These are phyloP conservation scores for Calliphora vomitoria DNA, from an alignment of 2,888 invertebrate genomes.

Conservation along the genomic window DNA sequence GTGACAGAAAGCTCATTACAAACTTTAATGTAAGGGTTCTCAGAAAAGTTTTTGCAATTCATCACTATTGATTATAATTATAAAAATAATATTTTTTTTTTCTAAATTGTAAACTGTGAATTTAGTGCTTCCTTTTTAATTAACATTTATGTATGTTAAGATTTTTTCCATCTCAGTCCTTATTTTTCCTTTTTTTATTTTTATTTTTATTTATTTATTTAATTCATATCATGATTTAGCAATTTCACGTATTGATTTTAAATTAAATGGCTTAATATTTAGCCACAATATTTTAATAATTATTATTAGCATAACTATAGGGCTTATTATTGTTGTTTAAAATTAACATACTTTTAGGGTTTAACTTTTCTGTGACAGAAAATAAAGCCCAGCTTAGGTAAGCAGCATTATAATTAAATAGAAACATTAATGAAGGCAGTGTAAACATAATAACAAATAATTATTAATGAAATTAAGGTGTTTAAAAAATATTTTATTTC, in stretches of 20 bases:
- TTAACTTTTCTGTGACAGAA: background rate
- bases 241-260: slow-evolving; percentile 14
- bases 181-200: background rate
- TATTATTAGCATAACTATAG: slow-evolving; percentile 20
- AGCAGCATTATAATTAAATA: background rate
- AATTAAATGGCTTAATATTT: slow-evolving; percentile 37
- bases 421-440: background rate
- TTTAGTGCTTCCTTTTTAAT: too few relatives aligned
- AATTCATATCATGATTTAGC: background rate
- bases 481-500: background rate
- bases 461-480: too few relatives aligned
- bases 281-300: slow-evolving; percentile 7
- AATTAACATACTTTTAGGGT: slow-evolving; percentile 20
- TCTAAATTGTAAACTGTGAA: too few relatives aligned
- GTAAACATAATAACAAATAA: background rate
- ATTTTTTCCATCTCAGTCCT: too few relatives aligned
- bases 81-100: too few relatives aligned
- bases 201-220: background rate
- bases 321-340: slow-evolving; percentile 22
- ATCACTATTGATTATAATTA: too few relatives aligned
- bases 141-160: too few relatives aligned
- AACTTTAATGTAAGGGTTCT: too few relatives aligned
- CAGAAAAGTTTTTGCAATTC: too few relatives aligned
- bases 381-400: background rate
- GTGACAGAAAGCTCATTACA: too few relatives aligned